Evolutionary conservation across 2,888 invertebrate genomes (phyloP).

Genomic region (Acronicta alni): DNA sequence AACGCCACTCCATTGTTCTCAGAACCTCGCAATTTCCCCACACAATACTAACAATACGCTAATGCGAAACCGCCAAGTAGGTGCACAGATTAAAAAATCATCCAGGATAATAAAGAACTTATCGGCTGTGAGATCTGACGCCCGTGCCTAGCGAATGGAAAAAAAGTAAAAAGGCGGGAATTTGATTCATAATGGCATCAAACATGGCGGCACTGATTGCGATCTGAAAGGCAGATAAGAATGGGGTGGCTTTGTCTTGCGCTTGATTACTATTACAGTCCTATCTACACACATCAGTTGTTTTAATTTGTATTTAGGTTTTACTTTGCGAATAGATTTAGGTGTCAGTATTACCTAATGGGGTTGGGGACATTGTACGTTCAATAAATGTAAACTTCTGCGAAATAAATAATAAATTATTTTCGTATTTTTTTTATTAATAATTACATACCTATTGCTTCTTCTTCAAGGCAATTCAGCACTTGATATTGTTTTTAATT

Average conservation of each 20-base stretch:
- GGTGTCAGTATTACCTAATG: background rate
- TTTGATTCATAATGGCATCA: conserved; percentile 87
- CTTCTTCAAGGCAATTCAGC: too few relatives aligned
- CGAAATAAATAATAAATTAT: too few relatives aligned
- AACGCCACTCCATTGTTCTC: conserved; percentile 52
- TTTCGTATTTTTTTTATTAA: too few relatives aligned
- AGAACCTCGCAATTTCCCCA: conserved; percentile 53
- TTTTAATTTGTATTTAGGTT: conserved; percentile 11
- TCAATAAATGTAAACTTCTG: too few relatives aligned
- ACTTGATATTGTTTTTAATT: too few relatives aligned
- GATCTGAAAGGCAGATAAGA: conserved; percentile 83
- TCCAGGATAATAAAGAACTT: conserved; percentile 87
- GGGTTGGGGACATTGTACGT: too few relatives aligned
- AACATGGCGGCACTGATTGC: conserved; percentile 86
- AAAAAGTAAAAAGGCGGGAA: conserved; percentile 82
- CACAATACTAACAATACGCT: conserved; percentile 72
- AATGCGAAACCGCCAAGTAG: conserved; percentile 79
- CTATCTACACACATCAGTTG: conserved; percentile 19
- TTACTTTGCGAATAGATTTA: background rate
- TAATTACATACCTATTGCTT: too few relatives aligned
- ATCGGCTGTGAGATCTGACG: conserved; percentile 86
- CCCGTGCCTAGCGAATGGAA: conserved; percentile 80
- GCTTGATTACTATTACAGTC: conserved; percentile 71
- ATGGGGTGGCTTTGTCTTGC: conserved; percentile 84
- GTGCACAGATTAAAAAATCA: conserved; percentile 85